These are phyloP conservation scores for Petrocephalus sullivani DNA, from an alignment of 2,797 vertebrate species.

Conservation along the genomic window DNA sequence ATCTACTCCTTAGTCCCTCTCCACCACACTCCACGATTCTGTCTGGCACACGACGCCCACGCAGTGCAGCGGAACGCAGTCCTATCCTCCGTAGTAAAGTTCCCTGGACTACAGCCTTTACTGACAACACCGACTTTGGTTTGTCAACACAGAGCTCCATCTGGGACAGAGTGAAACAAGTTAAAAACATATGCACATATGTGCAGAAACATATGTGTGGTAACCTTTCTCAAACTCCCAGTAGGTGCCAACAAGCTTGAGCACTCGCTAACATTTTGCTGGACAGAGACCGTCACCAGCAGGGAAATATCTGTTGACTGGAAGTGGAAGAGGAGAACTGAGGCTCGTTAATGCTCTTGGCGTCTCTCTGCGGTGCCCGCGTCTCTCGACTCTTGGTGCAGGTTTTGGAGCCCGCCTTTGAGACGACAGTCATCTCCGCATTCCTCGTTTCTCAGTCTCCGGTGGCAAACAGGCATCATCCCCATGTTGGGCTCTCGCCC, in stretches of 20 bases:
- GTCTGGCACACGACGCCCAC: not conserved
- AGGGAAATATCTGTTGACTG: not conserved
- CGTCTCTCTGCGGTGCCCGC: not conserved
- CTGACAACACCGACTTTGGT: not conserved
- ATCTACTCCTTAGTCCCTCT: not conserved
- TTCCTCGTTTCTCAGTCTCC: not conserved
- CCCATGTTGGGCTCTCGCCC: not conserved
- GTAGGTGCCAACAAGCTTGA: not conserved
- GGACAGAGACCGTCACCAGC: not conserved
- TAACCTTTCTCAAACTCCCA: not conserved
- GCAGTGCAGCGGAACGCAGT: not conserved
- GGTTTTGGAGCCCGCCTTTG: not conserved
- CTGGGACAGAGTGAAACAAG: not conserved
- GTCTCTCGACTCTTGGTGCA: not conserved
- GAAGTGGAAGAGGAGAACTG: not conserved
- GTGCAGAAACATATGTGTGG: not conserved
- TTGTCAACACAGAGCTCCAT: not conserved
- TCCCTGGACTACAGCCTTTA: not conserved
- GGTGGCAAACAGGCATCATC: not conserved
- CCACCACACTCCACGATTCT: not conserved
- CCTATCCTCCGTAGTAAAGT: not conserved
- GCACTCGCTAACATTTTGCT: not conserved
- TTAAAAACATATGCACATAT: not conserved
- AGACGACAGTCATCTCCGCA: not conserved
- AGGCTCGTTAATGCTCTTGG: not conserved